Evolutionary conservation across 1,140 invertebrate species (phyloP), one percentile per base, ranked within the genome.

Genomic region (Chymomyza costata): DNA sequence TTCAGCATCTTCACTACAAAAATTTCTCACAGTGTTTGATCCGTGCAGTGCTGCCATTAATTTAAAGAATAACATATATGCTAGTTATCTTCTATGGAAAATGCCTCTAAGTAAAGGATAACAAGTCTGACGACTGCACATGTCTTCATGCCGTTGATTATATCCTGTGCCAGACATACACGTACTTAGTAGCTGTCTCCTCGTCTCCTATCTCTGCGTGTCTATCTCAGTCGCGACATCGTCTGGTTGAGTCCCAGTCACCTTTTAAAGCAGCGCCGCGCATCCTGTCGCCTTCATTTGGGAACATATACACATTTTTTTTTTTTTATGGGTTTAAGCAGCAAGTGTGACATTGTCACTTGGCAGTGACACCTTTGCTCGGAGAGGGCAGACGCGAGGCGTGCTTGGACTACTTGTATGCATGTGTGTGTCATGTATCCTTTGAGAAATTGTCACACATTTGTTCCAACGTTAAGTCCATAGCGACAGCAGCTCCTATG

Each of bases 391-490:
- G 41, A 28, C 25, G 10, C 25, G 5, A 28, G 25, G 10, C 25
- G n/a, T 28, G 25, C 25, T 6, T 28, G 25, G 10, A 5, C 25
- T 10, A 28, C 10, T 28, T 43, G 21, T 25, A 39, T 25, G 37
- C 30, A 15, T 41, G 15, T 19, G 7, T 35, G 30, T n/a, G 28
- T 30, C 14, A 39, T 16, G 70, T 54, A 55, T 63, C 58, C 71
- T 67, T 74, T 67, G 70, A 78, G 60, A 78, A 80, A 78, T 78
- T 64, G 71, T 80, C 63, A 60, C 73, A 80, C 67, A 81, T 80
- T 78, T 80, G 74, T 80, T 58, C 19, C 17, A 14, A 14, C 32
- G 6, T 3, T 10, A 34, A n/a, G 32, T 8, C 8, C 8, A 5
- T 25, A 25, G 8, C 21, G 21, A 25, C 21, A 25, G 21, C 21